Base-by-base conservation (phyloP, 2,888 invertebrate species). In the Linnaemya vulpina region DNA sequence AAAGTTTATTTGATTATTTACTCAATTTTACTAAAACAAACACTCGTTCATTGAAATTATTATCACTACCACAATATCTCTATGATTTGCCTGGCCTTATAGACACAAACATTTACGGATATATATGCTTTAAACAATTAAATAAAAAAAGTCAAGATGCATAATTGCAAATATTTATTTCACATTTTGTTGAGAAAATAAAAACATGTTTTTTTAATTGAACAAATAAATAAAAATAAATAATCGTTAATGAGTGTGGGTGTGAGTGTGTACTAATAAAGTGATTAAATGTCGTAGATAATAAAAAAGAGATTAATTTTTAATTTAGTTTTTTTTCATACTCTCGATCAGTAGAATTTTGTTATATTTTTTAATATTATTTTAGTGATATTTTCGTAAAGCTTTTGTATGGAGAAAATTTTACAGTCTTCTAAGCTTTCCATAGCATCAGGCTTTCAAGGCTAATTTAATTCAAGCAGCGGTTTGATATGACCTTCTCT, bases 231-330 rank as follows among this genome's bases (percentile, higher is more conserved):
- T 8, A 77, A 38, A 7, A 25, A 70, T 8, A 65, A 55, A 22
- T 55, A 40, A 43, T 0, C 53, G 13, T 71, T 20, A 67, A 73
- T 53, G 22, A 51, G 77, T 62, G 30, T 30, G 62, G 77, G 40
- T 58, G 77, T 80, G 65, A 10, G 63, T 79, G 71, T 73, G 15
- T 80, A 60, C 58, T 67, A 73, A 58, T 40, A 58, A 38, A 25
- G 51, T 58, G 55, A 20, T 40, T 73, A 49, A 40, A 58, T 80
- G 73, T 73, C 58, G 65, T 73, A 67, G 20, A 40, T 20, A 65
- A 55, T 35, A 11, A 60, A 58, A 76, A 22, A n/a, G n/a, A 49
- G 53, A 78, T 68, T 30, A 22, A 58, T 65, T 67, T 71, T 74
- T 53, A 17, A 40, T 71, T 67, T 73, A 68, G 71, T 46, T 40